These are phyloP conservation scores for Meiosimyza decipiens DNA, from an alignment of 2,888 invertebrate genomes.

Conservation along the genomic window DNA sequence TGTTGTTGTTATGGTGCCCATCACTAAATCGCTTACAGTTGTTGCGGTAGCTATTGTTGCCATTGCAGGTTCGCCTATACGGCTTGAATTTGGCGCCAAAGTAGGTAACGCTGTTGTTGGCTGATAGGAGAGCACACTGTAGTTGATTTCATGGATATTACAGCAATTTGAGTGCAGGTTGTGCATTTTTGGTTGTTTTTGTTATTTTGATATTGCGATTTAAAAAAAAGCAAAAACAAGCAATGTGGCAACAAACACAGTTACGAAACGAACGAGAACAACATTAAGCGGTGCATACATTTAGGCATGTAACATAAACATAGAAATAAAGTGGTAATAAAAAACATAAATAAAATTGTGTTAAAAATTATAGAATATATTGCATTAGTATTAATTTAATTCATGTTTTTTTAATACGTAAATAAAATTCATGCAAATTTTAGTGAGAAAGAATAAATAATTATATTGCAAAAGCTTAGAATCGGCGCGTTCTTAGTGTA, in stretches of 20 bases:
- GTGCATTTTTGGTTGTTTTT: conserved; percentile 32
- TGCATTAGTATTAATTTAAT: conserved; percentile 38
- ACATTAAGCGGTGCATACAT: conserved; percentile 42
- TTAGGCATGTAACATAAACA: conserved; percentile 39
- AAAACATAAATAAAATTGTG: conserved; percentile 41
- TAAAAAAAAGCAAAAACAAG: conserved; percentile 46
- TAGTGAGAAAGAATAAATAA: background rate
- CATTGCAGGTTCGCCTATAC: conserved; percentile 3
- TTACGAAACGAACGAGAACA: conserved; percentile 41
- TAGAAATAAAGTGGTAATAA: conserved; percentile 35
- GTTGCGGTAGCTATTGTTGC: conserved; percentile 36
- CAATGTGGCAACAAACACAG: conserved; percentile 43
- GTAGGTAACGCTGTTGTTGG: conserved; percentile 46
- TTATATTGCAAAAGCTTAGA: background rate
- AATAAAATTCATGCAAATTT: conserved; percentile 40
- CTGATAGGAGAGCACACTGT: conserved; percentile 65
- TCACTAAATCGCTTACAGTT: conserved; percentile 34
- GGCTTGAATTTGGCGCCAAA: conserved; percentile 14
- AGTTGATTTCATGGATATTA: conserved; percentile 6
- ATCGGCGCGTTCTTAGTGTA: background rate
- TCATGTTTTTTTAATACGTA: conserved; percentile 17
- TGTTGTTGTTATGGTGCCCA: conserved; percentile 38
- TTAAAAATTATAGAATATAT: conserved; percentile 33
- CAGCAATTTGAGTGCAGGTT: conserved; percentile 15
- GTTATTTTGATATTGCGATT: conserved; percentile 42